These are phyloP conservation scores for Mesembrinibis cayennensis DNA, from an alignment of 2,113 vertebrate genomes.

Conservation along the genomic window DNA sequence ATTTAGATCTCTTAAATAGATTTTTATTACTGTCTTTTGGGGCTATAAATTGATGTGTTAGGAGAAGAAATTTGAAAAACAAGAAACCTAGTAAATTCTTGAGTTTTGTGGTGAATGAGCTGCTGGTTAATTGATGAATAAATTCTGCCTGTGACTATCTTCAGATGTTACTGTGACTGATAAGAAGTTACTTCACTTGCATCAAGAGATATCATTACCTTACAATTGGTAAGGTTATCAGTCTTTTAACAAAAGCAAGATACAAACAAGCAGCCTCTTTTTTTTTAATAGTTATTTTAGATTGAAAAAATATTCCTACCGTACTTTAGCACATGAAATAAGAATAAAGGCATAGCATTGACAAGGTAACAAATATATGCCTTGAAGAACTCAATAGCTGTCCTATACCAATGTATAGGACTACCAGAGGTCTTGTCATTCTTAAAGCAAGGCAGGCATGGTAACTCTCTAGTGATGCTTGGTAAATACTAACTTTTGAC, in stretches of 20 bases:
- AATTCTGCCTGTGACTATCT: not conserved
- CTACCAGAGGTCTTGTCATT: not conserved
- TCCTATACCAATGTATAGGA: not conserved
- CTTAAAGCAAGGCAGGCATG: not conserved
- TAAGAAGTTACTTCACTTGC: not conserved
- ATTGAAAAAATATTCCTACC: not conserved
- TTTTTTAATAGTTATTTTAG: not conserved
- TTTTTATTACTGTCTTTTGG: not conserved
- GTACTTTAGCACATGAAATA: not conserved
- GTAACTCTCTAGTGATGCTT: not conserved
- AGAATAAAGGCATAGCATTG: not conserved
- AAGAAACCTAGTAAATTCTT: not conserved
- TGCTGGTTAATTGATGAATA: not conserved
- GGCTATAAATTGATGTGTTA: not conserved
- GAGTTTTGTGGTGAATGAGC: not conserved
- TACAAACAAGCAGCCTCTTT: not conserved
- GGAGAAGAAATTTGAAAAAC: not conserved
- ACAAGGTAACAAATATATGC: not conserved
- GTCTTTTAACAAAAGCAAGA: not conserved
- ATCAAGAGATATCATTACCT: not conserved
- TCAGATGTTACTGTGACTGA: not conserved
- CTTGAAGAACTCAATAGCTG: not conserved
- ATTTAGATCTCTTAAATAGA: not conserved
- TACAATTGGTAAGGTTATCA: not conserved
- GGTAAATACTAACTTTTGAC: not conserved